Conservation (phyloP, 2,113 vertebrate genomes). For the Pandion haliaetus region DNA sequence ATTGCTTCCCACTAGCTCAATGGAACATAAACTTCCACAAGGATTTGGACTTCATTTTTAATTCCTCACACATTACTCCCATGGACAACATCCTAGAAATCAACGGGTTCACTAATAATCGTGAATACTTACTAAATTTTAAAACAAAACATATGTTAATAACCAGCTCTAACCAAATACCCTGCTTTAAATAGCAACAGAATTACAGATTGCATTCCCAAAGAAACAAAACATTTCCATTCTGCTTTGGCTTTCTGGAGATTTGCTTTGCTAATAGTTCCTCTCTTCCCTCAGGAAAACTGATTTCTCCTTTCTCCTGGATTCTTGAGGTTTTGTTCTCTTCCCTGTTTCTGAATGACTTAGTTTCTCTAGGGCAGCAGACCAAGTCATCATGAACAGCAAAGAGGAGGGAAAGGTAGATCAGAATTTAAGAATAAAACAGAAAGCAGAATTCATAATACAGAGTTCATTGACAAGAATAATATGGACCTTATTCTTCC, state of each 20-base stretch:
- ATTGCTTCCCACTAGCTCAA: slow-evolving; percentile 36
- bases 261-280: background rate
- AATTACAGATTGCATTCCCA: background rate
- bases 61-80: background rate
- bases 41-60: slow-evolving; percentile 1
- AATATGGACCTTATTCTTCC: background rate
- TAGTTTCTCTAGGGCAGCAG: background rate
- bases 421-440: background rate
- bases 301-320: background rate
- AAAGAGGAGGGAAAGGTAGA: background rate
- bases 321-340: background rate
- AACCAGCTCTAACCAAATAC: background rate
- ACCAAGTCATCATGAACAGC: background rate
- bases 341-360: background rate
- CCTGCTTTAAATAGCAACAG: background rate
- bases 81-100: slow-evolving; percentile 11
- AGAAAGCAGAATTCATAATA: background rate
- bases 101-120: background rate
- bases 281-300: background rate
- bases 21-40: slow-evolving; percentile 41
- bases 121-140: background rate
- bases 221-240: slow-evolving; percentile 13
- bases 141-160: slow-evolving; percentile 16
- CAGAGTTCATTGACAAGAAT: background rate
- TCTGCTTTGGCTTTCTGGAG: background rate